Percentiles rank a stretch among this genome's conserved stretches.
These are phyloP conservation scores for Numida meleagris DNA, from an alignment of 2,113 vertebrate genomes.

Conservation along the genomic window DNA sequence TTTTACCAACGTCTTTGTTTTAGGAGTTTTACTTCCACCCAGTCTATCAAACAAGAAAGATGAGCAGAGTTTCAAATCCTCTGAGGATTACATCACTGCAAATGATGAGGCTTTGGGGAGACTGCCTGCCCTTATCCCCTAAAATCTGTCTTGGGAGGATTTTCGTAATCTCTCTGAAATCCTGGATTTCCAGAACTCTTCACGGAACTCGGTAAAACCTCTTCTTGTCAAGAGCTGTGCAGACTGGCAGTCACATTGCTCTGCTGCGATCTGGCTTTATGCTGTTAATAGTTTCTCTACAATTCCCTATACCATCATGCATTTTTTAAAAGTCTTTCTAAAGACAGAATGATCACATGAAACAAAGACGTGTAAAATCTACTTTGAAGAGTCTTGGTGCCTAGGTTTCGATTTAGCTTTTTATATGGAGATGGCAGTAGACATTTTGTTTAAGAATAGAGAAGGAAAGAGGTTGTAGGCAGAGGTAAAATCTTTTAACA, in stretches of 20 bases:
- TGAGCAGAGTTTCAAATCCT: not conserved
- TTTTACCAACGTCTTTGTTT: not conserved
- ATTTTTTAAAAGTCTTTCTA: not conserved
- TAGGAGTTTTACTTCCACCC: not conserved
- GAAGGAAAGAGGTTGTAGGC: not conserved
- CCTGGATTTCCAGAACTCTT: slow-evolving; percentile 49
- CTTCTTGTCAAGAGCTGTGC: not conserved
- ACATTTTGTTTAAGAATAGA: not conserved
- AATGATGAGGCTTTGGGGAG: not conserved
- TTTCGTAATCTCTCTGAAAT: slow-evolving; percentile 54
- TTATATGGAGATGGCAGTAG: not conserved
- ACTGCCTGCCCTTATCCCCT: slow-evolving; percentile 10
- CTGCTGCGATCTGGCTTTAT: not conserved
- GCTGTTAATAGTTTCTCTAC: not conserved
- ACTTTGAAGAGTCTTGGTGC: not conserved
- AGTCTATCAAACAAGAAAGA: not conserved
- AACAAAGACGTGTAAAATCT: not conserved
- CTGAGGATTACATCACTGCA: not conserved
- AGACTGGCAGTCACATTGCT: not conserved
- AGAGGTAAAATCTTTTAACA: not conserved
- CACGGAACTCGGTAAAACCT: not conserved
- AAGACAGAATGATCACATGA: not conserved
- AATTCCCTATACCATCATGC: not conserved
- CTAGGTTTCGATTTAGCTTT: not conserved
- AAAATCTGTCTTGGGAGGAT: slow-evolving; percentile 48